Evolutionary conservation across 2,888 invertebrate genomes (phyloP), one percentile per base, ranked within the genome.

Genomic region (Myopa tessellatipennis): DNA sequence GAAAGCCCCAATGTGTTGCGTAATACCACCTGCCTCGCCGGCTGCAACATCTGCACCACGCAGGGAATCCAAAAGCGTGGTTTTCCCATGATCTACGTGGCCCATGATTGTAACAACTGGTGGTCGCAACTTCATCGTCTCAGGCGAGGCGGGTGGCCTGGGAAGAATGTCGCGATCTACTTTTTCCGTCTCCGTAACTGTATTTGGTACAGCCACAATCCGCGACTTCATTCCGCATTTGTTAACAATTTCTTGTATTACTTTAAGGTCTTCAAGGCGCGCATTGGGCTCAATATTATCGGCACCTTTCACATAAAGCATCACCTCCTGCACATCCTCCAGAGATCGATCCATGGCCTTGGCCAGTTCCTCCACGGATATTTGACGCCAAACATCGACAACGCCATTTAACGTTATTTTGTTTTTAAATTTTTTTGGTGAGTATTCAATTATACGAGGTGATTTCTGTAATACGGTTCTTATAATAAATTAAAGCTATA

Each of bases 41-140:
- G 94, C 94, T 0, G 97, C 98, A 4, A 99, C 94, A 60, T 94
- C 92, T 0, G 97, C 94, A 82, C 97, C 92, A 73, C 98, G 90
- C 50, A 99, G 89, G 0, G 96, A 91, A 90, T 99, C 99, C 6
- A 99, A 90, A 5, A 99, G 91, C 0, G 99, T 99, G 4, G 99
- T 99, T 91, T 99, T 99, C 4, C 99, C 99, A 90, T 99, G 99
- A 91, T 99, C 99, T 3, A 99, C 98, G 89, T 99, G 99, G 0
- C 99, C 99, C 99, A 99, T 99, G 70, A 99, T 96, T 6, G 99
- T 98, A 0, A 98, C 98, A 1, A 99, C 96, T 0, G 99, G 98
- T 16, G 97, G 95, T 2, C 99, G 92, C 4, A 92, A 92, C 61
- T 92, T 91, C 16, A 97, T 90, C 18, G 91, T 91, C 69, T 92